These are phyloP conservation scores for Drosophila sucinea DNA, from an alignment of 1,140 invertebrate species.

Conservation along the genomic window DNA sequence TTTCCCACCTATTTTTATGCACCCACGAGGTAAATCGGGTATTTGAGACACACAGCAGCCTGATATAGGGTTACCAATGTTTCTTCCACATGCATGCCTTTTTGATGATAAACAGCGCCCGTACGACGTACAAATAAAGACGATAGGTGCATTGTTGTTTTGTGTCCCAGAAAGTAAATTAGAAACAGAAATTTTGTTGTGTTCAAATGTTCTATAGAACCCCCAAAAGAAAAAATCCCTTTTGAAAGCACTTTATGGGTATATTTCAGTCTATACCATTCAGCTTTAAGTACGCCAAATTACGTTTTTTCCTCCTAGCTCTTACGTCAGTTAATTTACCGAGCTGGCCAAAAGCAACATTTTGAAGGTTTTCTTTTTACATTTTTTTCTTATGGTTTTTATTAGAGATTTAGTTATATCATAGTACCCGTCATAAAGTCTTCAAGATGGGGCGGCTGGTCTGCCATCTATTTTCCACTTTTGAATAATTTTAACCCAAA, in stretches of 20 bases:
- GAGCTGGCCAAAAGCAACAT: constrained; percentile 5
- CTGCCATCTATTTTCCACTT: constrained; percentile 62
- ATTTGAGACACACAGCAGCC: background rate
- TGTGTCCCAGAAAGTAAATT: no score
- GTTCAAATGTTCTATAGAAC: no score
- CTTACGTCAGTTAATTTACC: constrained; percentile 39
- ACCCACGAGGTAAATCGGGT: background rate
- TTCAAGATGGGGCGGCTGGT: constrained; percentile 36
- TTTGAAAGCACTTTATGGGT: background rate
- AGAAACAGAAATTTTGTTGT: no score
- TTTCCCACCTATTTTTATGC: constrained; percentile 70
- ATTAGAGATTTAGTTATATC: constrained; percentile 53
- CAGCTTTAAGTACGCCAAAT: background rate
- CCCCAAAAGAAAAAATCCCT: no score
- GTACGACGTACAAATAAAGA: no score
- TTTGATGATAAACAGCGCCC: no score
- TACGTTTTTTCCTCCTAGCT: constrained; percentile 4
- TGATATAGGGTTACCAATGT: background rate
- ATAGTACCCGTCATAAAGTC: constrained; percentile 38
- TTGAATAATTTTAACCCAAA: constrained; percentile 83
- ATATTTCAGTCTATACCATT: background rate
- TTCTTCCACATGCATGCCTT: no score
- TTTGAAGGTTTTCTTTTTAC: background rate
- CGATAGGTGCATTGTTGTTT: no score
- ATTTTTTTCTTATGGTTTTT: background rate